phyloP scores from a whole-genome alignment of 2,888 invertebrate species.

The Hoplodrina ambigua region DNA sequence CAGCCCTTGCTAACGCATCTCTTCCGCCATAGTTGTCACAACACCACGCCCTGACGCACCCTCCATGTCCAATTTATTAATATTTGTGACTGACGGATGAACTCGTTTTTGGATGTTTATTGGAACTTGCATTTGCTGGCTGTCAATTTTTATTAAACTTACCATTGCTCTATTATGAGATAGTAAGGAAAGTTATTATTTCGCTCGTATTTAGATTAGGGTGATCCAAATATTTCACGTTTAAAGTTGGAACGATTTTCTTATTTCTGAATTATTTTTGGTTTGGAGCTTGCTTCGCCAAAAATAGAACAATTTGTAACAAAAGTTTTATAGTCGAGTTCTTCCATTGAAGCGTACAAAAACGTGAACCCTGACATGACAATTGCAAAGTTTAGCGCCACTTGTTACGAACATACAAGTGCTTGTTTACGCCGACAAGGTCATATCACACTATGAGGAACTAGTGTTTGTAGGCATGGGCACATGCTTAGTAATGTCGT shows the following conservation, averaged over 20 bases:
- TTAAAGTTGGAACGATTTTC: not conserved
- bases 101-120: constrained; percentile 69
- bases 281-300: not conserved
- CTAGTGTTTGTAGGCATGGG: not conserved
- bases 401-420: constrained; percentile 22
- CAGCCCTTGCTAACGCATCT: constrained; percentile 75
- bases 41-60: constrained; percentile 82
- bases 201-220: not conserved
- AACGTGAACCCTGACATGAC: constrained; percentile 9
- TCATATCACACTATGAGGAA: constrained; percentile 12
- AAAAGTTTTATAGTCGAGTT: not conserved
- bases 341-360: constrained; percentile 13
- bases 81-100: constrained; percentile 73
- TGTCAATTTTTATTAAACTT: constrained; percentile 71
- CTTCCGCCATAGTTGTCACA: constrained; percentile 86
- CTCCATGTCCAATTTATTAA: constrained; percentile 74
- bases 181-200: not conserved
- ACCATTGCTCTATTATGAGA: constrained; percentile 36
- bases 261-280: not conserved
- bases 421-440: constrained; percentile 24
- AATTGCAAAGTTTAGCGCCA: constrained; percentile 38
- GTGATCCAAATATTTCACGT: not conserved
- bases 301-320: not conserved
- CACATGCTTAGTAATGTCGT: not conserved
- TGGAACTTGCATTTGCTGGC: constrained; percentile 57